Evolutionary conservation across 2,888 invertebrate genomes (phyloP).

Genomic region (Tupiocoris notatus): DNA sequence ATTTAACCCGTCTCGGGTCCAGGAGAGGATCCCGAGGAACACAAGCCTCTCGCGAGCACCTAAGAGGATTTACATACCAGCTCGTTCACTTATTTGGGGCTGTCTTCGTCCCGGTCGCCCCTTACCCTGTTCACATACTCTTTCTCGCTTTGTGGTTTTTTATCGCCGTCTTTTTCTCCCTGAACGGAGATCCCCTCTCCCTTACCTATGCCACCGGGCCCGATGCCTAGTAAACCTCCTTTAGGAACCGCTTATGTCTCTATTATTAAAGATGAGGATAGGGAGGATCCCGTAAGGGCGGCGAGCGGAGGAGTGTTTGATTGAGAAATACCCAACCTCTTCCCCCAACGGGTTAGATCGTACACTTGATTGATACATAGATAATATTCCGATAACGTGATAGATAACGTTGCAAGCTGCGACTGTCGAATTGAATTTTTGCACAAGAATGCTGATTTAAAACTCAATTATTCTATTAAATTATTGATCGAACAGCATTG

Average conservation of each 20-base stretch:
- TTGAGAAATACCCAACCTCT: not conserved
- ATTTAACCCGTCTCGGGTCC: constrained; percentile 33
- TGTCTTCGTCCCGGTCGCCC: not conserved
- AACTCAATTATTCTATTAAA: too few relatives aligned
- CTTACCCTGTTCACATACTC: not conserved
- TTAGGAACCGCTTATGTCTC: constrained; percentile 32
- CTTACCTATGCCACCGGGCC: not conserved
- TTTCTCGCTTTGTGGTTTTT: not conserved
- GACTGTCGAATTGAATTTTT: too few relatives aligned
- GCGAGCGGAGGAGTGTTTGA: not conserved
- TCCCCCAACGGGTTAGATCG: too few relatives aligned
- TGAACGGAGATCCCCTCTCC: not conserved
- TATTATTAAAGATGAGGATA: constrained; percentile 25
- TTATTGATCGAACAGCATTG: too few relatives aligned
- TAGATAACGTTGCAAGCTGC: too few relatives aligned
- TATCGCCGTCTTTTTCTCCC: not conserved
- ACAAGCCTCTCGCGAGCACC: constrained; percentile 21
- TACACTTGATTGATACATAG: too few relatives aligned
- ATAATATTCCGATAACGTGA: too few relatives aligned
- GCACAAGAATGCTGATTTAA: too few relatives aligned
- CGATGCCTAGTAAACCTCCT: constrained; percentile 14
- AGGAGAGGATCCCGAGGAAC: constrained; percentile 15
- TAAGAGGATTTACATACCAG: constrained; percentile 41
- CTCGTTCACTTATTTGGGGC: constrained; percentile 39
- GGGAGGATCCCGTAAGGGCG: not conserved